These are phyloP conservation scores for Urophycis tenuis DNA, from an alignment of 2,797 vertebrate species.

Conservation along the genomic window DNA sequence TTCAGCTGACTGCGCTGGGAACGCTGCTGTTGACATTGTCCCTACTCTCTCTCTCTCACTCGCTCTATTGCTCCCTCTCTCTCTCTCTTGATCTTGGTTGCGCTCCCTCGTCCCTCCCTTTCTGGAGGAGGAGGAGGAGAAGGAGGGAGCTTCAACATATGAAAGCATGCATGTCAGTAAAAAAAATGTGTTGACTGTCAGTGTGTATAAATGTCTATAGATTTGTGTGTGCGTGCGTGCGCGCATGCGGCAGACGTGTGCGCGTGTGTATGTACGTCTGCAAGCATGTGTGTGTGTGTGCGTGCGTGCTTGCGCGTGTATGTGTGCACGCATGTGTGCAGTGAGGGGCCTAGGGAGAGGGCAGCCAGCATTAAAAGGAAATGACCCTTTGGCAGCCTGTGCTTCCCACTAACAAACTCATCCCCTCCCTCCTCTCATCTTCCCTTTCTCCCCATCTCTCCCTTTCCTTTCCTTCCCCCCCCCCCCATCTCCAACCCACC, in stretches of 20 bases:
- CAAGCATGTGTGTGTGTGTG: background rate
- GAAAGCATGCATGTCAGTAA: constrained; percentile 30
- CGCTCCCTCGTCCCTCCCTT: constrained; percentile 13
- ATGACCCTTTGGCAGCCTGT: constrained; percentile 41
- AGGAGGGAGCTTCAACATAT: constrained; percentile 30
- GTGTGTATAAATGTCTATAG: too few relatives aligned
- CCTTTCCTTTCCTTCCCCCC: constrained; percentile 20
- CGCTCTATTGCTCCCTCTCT: constrained; percentile 10
- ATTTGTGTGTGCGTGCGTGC: background rate
- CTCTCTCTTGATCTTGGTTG: background rate
- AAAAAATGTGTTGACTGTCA: background rate
- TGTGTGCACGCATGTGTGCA: constrained; percentile 7
- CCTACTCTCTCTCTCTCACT: constrained; percentile 26
- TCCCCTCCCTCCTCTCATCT: constrained; percentile 20
- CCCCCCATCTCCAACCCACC: constrained; percentile 35
- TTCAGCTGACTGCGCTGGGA: constrained; percentile 69
- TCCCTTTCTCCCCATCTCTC: constrained; percentile 5
- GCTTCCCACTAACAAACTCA: constrained; percentile 18
- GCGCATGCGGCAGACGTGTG: too few relatives aligned
- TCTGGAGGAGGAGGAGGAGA: constrained; percentile 34
- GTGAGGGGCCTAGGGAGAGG: constrained; percentile 26
- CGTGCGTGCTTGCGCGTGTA: background rate
- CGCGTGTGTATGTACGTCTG: constrained; percentile 13
- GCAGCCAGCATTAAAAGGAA: constrained; percentile 48
- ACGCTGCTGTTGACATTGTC: constrained; percentile 65